These are phyloP conservation scores for Trichogramma pretiosum DNA, from an alignment of 1,140 invertebrate genomes.

Conservation along the genomic window DNA sequence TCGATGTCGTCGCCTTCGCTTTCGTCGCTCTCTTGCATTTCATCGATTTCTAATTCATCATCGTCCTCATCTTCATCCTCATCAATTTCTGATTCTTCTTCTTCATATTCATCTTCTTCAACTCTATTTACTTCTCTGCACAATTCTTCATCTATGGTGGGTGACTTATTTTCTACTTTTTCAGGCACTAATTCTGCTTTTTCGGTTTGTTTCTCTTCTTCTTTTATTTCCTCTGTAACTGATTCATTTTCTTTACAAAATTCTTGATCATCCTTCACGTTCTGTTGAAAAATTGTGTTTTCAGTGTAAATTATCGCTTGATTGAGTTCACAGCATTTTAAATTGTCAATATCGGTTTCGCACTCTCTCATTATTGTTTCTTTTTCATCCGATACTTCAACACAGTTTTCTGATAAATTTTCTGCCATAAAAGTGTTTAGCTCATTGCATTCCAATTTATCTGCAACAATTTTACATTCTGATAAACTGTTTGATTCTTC, in stretches of 20 bases:
- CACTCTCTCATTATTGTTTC: no score
- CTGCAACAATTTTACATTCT: no score
- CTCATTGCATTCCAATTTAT: no score
- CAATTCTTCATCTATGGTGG: not conserved
- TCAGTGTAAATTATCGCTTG: no score
- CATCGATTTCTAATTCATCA: not conserved
- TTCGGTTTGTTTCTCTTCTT: conserved; percentile 21
- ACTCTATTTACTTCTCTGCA: not conserved
- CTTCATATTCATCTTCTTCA: not conserved
- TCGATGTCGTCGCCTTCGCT: not conserved
- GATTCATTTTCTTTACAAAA: not conserved
- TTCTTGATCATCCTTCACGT: not conserved
- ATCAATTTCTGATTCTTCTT: conserved; percentile 16
- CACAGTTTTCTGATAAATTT: no score
- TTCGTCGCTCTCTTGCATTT: not conserved
- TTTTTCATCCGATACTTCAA: no score
- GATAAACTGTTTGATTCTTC: no score
- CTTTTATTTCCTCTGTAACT: conserved; percentile 20
- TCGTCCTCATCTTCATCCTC: conserved; percentile 12
- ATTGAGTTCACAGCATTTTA: no score
- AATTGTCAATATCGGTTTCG: no score
- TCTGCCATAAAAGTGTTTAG: no score
- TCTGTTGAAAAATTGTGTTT: no score
- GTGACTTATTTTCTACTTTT: not conserved
- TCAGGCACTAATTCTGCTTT: not conserved